Percentiles rank a stretch among this genome's conserved stretches.
Conservation (phyloP, 1,140 invertebrate species). For the Hypothenemus hampei region DNA sequence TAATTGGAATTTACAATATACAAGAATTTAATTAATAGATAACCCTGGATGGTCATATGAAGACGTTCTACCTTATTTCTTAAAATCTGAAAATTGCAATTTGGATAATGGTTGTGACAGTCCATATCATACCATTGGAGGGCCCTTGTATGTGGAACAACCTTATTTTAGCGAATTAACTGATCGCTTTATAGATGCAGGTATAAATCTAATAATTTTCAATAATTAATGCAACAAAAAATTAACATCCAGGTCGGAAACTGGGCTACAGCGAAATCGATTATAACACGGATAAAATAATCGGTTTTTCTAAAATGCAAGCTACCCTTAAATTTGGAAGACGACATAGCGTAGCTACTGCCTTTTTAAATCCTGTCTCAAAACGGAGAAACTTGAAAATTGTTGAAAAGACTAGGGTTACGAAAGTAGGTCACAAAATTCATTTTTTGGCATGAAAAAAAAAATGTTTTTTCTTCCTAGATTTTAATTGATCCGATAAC, state of each 20-base stretch:
- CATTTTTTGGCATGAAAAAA: too few relatives aligned
- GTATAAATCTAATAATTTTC: conserved; percentile 30
- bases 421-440: conserved; percentile 49
- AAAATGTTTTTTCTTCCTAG: too few relatives aligned
- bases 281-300: conserved; percentile 49
- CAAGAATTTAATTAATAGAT: background rate
- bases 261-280: conserved; percentile 49
- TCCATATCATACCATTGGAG: conserved; percentile 33
- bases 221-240: background rate
- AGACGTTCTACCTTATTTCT: conserved; percentile 47
- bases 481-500: conserved; percentile 54
- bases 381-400: conserved; percentile 62
- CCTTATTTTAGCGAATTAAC: conserved; percentile 48
- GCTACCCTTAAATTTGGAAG: conserved; percentile 54
- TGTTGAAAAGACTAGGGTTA: conserved; percentile 51
- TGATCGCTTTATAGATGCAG: conserved; percentile 60
- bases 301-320: conserved; percentile 60
- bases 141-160: conserved; percentile 59
- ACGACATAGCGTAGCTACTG: conserved; percentile 52
- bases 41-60: conserved; percentile 47
- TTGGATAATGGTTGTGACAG: conserved; percentile 45
- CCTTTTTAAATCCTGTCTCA: conserved; percentile 53
- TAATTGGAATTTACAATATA: background rate
- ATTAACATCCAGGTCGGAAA: conserved; percentile 45
- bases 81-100: conserved; percentile 51